Evolutionary conservation across 2,113 vertebrate genomes (phyloP).

Genomic region (Muntiacus muntjak): DNA sequence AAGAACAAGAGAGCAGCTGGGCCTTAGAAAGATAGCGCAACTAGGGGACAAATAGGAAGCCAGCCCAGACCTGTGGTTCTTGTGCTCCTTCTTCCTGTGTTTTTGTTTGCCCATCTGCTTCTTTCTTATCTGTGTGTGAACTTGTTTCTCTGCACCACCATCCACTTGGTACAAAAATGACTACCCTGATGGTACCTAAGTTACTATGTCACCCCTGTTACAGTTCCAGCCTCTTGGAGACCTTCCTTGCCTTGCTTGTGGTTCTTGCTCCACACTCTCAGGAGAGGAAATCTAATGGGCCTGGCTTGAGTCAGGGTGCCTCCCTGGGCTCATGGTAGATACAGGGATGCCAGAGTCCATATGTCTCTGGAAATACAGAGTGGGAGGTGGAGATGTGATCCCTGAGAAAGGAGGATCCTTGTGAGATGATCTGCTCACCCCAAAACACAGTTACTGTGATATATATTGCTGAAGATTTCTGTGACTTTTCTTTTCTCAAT

Average conservation of each 20-base stretch:
- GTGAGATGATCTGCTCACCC: not conserved
- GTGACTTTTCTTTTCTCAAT: not conserved
- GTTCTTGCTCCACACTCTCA: not conserved
- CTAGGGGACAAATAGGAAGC: not conserved
- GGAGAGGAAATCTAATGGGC: not conserved
- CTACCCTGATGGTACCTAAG: not conserved
- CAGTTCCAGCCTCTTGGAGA: not conserved
- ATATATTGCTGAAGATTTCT: not conserved
- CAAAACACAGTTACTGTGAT: not conserved
- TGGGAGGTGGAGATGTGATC: not conserved
- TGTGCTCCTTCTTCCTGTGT: no score
- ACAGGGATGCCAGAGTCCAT: not conserved
- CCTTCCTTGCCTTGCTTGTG: not conserved
- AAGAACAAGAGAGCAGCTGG: not conserved
- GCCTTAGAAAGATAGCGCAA: not conserved
- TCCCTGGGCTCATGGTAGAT: not conserved
- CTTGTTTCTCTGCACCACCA: not conserved
- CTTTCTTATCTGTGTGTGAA: not conserved
- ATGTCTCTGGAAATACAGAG: not conserved
- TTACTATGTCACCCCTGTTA: not conserved
- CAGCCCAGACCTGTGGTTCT: not conserved
- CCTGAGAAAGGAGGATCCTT: not conserved
- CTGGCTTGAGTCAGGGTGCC: not conserved
- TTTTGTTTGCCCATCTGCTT: not conserved
- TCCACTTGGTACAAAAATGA: not conserved